Conservation (phyloP, 2,888 invertebrate genomes). For the Drosophila birchii region DNA sequence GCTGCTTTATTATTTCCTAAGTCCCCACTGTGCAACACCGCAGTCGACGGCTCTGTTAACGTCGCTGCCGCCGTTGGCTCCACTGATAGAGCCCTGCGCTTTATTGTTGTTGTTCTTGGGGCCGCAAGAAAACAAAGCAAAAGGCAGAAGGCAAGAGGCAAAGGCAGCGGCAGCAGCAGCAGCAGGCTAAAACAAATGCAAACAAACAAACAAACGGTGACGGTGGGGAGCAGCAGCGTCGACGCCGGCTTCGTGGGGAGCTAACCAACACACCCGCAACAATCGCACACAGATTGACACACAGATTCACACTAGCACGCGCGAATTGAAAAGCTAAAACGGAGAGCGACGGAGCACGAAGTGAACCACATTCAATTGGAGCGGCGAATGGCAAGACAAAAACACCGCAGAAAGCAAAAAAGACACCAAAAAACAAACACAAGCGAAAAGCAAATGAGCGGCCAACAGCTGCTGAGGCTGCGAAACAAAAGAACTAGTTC, state of each 20-base stretch:
- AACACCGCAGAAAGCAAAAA: slow-evolving; percentile 50
- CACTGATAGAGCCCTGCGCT: slow-evolving; percentile 66
- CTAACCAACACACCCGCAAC: slow-evolving; percentile 22
- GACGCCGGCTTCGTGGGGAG: slow-evolving; percentile 39
- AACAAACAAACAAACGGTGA: slow-evolving; percentile 70
- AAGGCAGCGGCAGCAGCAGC: slow-evolving; percentile 23
- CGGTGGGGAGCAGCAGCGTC: slow-evolving; percentile 45
- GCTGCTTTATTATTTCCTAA: background rate
- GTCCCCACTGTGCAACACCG: background rate
- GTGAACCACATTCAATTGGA: slow-evolving; percentile 63
- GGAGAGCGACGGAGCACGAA: slow-evolving; percentile 47
- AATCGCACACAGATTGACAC: slow-evolving; percentile 5
- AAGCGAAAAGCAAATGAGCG: slow-evolving; percentile 28
- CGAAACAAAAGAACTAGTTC: slow-evolving; percentile 21
- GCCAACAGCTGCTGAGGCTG: slow-evolving; percentile 20
- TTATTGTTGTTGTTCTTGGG: slow-evolving; percentile 36
- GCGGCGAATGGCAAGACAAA: slow-evolving; percentile 64
- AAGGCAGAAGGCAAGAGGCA: slow-evolving; percentile 29
- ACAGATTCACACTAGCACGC: slow-evolving; percentile 5
- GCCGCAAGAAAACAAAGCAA: slow-evolving; percentile 54
- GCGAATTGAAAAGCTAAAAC: slow-evolving; percentile 55
- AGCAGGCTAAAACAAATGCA: slow-evolving; percentile 66
- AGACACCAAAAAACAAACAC: slow-evolving; percentile 33
- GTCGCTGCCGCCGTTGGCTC: slow-evolving; percentile 39
- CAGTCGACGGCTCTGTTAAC: slow-evolving; percentile 16